Base-by-base conservation (phyloP, 2,113 vertebrate genomes). In the Brachypodius melanocephalos region DNA sequence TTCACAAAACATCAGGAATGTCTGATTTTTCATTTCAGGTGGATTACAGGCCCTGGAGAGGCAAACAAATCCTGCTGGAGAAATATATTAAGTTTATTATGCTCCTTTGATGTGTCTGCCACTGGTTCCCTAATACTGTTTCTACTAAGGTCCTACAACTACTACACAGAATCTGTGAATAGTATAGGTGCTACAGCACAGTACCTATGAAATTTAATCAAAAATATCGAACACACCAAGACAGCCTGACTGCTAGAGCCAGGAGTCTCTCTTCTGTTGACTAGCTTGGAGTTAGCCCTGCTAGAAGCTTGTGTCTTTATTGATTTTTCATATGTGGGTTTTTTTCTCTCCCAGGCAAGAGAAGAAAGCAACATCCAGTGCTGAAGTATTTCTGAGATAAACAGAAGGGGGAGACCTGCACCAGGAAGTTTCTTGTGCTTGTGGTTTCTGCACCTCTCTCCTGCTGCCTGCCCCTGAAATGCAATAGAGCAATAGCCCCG, bases 11-110 rank as follows among this genome's bases (percentile, higher is more conserved):
- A 43, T 28, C 42, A 68, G 28, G 34, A 88, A 26, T 22, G 5
- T 68, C 51, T 68, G 22, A 34, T 58, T 71, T 75, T 67, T 95
- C 29, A 19, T 75, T 85, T 68, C 54, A 68, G 31, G 40, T 94
- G 20, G 85, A 46, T 65, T 78, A 29, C n/a, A 58, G 20, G 8
- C 31, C 21, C 46, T 63, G 51, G 32, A 38, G 26, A 69, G 28
- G 14, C 42, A n/a, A 81, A 62, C 3, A 67, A 87, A 67, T 59
- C 13, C 31, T 75, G 21, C 18, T 65, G n/a, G 48, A 82, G 25
- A 75, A 94, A 82, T 20, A 19, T 6, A 48, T 75, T 14, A 18
- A 77, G 49, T 11, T 61, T 18, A 42, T 24, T 10, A 32, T 5
- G 3, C 25, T 59, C 7, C 7, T 84, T 81, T 45, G 24, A 29